Conservation (phyloP, 2,113 vertebrate species). For the Forbesichthys agassizii region DNA sequence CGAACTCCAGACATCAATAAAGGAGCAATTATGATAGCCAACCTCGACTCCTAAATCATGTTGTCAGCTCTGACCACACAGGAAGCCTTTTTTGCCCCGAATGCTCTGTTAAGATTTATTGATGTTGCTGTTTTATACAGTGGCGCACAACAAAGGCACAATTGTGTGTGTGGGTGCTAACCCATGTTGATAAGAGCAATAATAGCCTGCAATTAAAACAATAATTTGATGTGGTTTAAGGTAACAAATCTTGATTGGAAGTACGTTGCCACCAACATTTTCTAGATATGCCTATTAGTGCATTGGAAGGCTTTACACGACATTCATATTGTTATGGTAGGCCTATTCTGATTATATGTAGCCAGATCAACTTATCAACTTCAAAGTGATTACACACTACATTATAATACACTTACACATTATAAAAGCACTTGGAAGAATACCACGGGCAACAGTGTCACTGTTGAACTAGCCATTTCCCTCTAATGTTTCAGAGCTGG, state of each 20-base stretch:
- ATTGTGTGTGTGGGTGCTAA: constrained; percentile 26
- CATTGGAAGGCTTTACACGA: background rate
- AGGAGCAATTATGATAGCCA: constrained; percentile 44
- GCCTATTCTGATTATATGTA: no score
- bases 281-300: no score
- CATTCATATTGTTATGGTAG: background rate
- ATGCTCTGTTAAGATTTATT: constrained; percentile 48
- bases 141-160: constrained; percentile 42
- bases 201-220: constrained; percentile 21
- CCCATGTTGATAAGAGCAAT: constrained; percentile 7
- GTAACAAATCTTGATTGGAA: constrained; percentile 28
- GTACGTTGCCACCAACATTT: no score
- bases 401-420: constrained; percentile 1
- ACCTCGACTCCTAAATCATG: constrained; percentile 60
- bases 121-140: constrained; percentile 36
- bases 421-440: background rate
- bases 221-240: constrained; percentile 37
- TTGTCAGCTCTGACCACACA: constrained; percentile 48
- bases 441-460: constrained; percentile 19
- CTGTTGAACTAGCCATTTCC: constrained; percentile 34
- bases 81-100: constrained; percentile 52
- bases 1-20: constrained; percentile 39
- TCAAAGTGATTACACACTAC: background rate
- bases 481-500: constrained; percentile 38
- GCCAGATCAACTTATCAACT: background rate